These are phyloP conservation scores for Cranoglanis bouderius DNA, from an alignment of 2,113 vertebrate genomes.

Conservation along the genomic window DNA sequence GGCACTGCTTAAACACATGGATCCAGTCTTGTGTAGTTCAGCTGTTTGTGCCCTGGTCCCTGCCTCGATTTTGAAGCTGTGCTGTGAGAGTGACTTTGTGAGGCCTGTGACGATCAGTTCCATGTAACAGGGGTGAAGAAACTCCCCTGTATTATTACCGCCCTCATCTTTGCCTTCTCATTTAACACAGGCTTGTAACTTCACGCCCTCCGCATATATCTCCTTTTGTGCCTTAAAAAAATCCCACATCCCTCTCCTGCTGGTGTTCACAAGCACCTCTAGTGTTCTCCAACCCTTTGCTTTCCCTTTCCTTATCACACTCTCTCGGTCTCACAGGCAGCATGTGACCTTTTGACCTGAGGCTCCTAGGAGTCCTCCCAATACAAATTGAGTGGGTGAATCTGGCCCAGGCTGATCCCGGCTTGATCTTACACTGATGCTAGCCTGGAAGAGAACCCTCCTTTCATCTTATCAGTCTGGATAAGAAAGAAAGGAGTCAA, in stretches of 20 bases:
- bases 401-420: neutral
- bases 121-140: conserved; percentile 15
- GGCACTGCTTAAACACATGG: neutral
- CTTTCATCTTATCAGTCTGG: conserved; percentile 6
- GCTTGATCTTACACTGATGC: neutral
- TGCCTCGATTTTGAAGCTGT: neutral
- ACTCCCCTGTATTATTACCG: conserved; percentile 4
- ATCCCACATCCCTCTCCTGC: conserved; percentile 14
- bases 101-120: conserved; percentile 9
- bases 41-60: neutral
- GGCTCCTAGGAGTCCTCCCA: conserved; percentile 17
- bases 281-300: neutral
- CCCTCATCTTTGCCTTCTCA: neutral
- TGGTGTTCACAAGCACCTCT: neutral
- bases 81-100: neutral
- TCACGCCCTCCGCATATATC: neutral
- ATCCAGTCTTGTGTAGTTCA: neutral
- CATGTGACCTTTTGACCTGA: conserved; percentile 28
- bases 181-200: neutral
- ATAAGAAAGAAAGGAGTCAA: conserved; percentile 11
- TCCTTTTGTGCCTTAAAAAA: neutral
- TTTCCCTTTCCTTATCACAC: neutral
- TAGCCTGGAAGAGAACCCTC: neutral
- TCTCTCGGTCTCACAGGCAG: neutral
- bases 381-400: conserved; percentile 6